phyloP scores from a whole-genome alignment of 2,888 invertebrate genomes.

The Caenorhabditis panamensis region DNA sequence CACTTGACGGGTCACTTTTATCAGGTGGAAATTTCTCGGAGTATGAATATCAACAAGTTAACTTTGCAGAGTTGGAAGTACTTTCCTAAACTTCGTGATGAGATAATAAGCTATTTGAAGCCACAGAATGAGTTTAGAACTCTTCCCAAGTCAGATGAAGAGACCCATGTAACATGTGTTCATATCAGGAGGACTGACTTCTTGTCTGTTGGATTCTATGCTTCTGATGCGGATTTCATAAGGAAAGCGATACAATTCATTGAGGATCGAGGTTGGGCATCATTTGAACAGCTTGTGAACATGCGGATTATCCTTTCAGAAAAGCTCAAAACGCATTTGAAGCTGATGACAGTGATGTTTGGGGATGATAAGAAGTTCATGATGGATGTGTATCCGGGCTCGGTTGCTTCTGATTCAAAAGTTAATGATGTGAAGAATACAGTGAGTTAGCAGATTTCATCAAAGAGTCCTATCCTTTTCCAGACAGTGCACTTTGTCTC shows the following conservation, averaged over 20 bases:
- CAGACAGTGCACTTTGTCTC: slow-evolving; percentile 15
- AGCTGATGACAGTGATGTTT: neutral
- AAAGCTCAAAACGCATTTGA: neutral
- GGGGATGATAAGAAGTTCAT: slow-evolving; percentile 3
- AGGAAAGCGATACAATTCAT: neutral
- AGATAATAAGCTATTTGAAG: neutral
- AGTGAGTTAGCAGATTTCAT: neutral
- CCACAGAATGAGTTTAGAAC: neutral
- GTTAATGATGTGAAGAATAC: neutral
- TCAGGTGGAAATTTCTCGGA: neutral
- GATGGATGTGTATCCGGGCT: neutral
- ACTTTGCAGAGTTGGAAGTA: slow-evolving; percentile 24
- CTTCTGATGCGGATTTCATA: neutral
- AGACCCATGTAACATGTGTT: neutral
- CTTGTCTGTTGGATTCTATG: neutral
- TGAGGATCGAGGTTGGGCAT: neutral
- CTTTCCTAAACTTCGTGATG: neutral
- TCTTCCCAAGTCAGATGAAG: neutral
- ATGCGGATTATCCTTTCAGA: neutral
- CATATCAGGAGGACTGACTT: slow-evolving; percentile 7
- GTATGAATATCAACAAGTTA: neutral
- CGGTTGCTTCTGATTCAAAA: neutral
- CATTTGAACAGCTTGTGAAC: neutral
- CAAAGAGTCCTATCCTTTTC: neutral
- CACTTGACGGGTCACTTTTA: slow-evolving; percentile 2